These are phyloP conservation scores for Sebastes trivittatus DNA, from an alignment of 2,797 vertebrate species.

Conservation along the genomic window DNA sequence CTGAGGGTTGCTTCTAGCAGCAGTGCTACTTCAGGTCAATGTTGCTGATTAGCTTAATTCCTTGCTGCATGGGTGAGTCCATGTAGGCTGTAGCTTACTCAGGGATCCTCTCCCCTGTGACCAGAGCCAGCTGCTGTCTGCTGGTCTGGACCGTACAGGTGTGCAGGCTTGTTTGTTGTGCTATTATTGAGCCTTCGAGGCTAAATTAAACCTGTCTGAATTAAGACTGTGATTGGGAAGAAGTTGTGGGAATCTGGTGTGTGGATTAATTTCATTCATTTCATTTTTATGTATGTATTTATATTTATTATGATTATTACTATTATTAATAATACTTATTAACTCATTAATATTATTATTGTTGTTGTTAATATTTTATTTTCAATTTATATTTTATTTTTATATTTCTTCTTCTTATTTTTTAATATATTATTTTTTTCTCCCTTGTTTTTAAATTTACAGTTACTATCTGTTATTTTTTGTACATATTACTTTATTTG, in stretches of 20 bases:
- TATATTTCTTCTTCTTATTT: not conserved
- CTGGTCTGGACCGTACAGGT: slow-evolving; percentile 1
- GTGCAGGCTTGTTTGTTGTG: not conserved
- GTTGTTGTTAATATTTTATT: too few species aligned
- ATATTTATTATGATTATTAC: too few species aligned
- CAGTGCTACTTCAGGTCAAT: slow-evolving; percentile 15
- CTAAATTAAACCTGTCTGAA: not conserved
- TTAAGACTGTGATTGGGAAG: not conserved
- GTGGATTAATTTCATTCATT: too few species aligned
- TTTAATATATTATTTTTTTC: too few species aligned
- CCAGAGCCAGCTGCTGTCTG: slow-evolving; percentile 1
- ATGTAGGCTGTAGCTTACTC: not conserved
- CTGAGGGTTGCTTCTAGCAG: not conserved
- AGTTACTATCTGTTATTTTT: too few species aligned
- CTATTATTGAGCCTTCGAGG: not conserved
- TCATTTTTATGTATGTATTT: too few species aligned
- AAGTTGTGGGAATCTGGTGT: too few species aligned
- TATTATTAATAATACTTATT: too few species aligned
- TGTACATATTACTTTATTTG: too few species aligned
- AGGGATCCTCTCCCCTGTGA: slow-evolving; percentile 6
- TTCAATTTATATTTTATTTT: too few species aligned
- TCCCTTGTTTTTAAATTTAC: too few species aligned
- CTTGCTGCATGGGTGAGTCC: not conserved
- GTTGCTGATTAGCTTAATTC: slow-evolving; percentile 30
- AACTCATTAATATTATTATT: too few species aligned